Conservation (phyloP, 2,888 invertebrate species). For the Bellardia bayeri region DNA sequence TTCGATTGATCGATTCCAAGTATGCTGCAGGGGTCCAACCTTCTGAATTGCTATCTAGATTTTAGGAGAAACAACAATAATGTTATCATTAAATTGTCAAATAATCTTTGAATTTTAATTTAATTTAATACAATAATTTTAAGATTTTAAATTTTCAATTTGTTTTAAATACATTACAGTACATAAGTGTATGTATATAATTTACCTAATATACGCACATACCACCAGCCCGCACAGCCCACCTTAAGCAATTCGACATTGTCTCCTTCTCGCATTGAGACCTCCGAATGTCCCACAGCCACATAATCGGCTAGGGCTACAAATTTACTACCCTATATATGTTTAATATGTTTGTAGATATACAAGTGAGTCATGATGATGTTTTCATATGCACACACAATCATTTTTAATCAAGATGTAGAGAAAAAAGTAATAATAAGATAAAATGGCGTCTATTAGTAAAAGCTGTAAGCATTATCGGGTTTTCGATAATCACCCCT, state of each 20-base stretch:
- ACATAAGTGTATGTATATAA: conserved; percentile 18
- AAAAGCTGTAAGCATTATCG: conserved; percentile 57
- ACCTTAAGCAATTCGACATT: conserved; percentile 95
- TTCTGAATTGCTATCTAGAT: conserved; percentile 88
- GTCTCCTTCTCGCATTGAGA: conserved; percentile 95
- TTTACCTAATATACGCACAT: conserved; percentile 92
- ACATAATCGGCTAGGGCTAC: conserved; percentile 96
- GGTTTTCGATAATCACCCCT: background rate
- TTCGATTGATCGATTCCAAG: conserved; percentile 91
- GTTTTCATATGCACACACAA: conserved; percentile 3
- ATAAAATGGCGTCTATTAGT: conserved; percentile 51
- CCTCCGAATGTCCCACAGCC: conserved; percentile 95
- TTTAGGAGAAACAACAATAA: background rate
- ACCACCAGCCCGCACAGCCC: conserved; percentile 99
- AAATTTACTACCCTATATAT: conserved; percentile 90
- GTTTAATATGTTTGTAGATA: conserved; percentile 8
- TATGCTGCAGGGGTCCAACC: conserved; percentile 98
- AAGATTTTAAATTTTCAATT: no score
- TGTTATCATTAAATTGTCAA: background rate
- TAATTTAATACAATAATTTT: background rate
- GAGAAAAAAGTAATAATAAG: conserved; percentile 31
- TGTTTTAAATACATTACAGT: no score
- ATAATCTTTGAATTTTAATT: background rate
- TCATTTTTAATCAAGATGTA: conserved; percentile 17
- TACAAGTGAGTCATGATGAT: conserved; percentile 19